Evolutionary conservation across 2,113 vertebrate genomes (phyloP), one percentile per base, ranked within the genome.

Genomic region (Girardinichthys multiradiatus): DNA sequence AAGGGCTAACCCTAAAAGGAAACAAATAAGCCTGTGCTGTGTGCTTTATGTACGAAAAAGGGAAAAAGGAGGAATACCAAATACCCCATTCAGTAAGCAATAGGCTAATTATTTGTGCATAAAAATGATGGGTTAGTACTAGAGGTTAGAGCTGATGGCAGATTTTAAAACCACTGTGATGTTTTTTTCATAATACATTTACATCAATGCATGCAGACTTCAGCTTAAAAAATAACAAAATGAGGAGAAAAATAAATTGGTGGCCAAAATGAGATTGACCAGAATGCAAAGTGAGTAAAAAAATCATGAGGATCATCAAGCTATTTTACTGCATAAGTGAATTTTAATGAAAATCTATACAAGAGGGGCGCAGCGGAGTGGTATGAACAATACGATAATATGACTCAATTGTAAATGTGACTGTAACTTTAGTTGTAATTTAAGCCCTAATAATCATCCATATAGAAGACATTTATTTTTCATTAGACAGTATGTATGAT

Each of bases 331-430:
- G 78, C 58, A 80, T 17, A 48, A 28, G 39, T 26, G 37, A 82
- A 62, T 45, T 81, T 71, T 78, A 79, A 91, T 83, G 76, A 85
- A 86, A 89, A 26, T 63, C 77, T 63, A 70, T 66, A 73, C 48
- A 79, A 64, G 71, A 48, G 24, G 61, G 42, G 67, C 72, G 65
- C 68, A 84, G 83, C 72, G 77, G 66, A 84, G 57, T 45, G 27
- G 63, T 71, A 77, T 60, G 62, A 62, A 84, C 75, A 76, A 79
- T 86, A 76, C 59, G 72, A 68, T 54, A 63, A n/a, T 82, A 70
- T 67, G 81, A 76, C 86, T 86, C 61, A 68, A 57, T 74, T 75
- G 67, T 75, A 82, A 83, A 77, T 57, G 29, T 79, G 68, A 87
- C 77, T 81, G 67, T 59, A 81, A 78, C 48, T 54, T 24, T n/a